phyloP scores from a whole-genome alignment of 2,797 vertebrate genomes.

The Dallia pectoralis region DNA sequence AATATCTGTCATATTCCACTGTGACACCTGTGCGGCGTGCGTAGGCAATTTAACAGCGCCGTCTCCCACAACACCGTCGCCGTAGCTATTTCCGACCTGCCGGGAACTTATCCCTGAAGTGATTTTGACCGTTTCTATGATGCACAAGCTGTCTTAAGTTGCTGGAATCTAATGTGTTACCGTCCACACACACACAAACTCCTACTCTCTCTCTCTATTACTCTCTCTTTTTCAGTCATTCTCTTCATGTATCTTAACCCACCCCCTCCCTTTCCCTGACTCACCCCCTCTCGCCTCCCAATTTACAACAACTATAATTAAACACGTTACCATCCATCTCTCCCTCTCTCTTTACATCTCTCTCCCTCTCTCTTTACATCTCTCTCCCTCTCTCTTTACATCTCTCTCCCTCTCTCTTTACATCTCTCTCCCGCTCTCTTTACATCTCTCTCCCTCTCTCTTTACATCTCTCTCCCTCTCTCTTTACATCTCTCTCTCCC shows the following conservation, averaged over 20 bases:
- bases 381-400: too few relatives aligned
- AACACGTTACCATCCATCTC: background rate
- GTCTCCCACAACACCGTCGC: background rate
- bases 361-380: background rate
- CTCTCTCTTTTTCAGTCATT: slow-evolving; percentile 22
- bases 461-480: too few relatives aligned
- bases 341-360: background rate
- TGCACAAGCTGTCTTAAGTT: too few relatives aligned
- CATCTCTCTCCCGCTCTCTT: too few relatives aligned
- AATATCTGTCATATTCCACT: background rate
- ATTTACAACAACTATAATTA: too few relatives aligned
- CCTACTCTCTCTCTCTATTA: slow-evolving; percentile 4
- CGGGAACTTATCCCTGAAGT: background rate
- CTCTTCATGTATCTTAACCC: slow-evolving; percentile 9
- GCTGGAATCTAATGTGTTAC: too few relatives aligned
- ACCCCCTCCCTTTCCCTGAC: background rate
- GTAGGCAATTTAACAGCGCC: background rate
- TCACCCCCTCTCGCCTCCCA: background rate
- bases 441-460: too few relatives aligned
- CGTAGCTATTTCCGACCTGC: background rate
- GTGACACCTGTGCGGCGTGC: background rate
- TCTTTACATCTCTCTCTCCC: too few relatives aligned
- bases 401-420: too few relatives aligned
- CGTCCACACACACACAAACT: background rate
- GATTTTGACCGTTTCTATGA: too few relatives aligned